These are phyloP conservation scores for Periparus ater DNA, from an alignment of 2,797 vertebrate species.

Conservation along the genomic window DNA sequence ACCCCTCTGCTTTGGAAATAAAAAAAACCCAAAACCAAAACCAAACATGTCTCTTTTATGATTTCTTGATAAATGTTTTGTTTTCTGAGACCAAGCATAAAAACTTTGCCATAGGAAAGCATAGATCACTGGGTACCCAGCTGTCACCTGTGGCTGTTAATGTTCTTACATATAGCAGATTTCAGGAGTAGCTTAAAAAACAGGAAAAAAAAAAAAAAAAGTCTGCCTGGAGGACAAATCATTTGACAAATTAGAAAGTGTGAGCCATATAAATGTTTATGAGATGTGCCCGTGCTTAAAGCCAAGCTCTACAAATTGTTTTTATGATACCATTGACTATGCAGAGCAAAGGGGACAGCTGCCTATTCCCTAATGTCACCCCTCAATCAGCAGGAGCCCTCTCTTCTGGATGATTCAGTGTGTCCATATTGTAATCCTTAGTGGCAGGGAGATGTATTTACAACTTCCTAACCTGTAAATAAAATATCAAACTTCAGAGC, in stretches of 20 bases:
- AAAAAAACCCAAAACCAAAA: too few relatives aligned
- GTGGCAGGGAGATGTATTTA: background rate
- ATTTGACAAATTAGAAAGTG: background rate
- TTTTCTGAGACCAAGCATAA: background rate
- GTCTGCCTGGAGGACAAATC: background rate
- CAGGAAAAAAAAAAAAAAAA: background rate
- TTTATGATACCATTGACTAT: background rate
- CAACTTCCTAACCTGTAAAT: background rate
- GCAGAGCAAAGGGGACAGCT: background rate
- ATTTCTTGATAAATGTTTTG: background rate
- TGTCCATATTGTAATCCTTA: background rate
- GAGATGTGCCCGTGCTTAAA: background rate
- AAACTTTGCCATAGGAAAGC: background rate
- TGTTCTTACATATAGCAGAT: background rate
- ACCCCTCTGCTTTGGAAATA: background rate
- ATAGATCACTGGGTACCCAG: background rate
- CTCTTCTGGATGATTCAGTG: background rate
- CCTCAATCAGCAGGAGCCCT: background rate
- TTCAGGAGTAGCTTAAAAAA: background rate
- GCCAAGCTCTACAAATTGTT: background rate
- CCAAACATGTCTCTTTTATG: accelerated
- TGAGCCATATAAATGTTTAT: background rate
- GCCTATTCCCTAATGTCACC: background rate
- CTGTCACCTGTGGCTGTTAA: background rate
- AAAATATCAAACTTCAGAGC: background rate